Evolutionary conservation across 2,797 vertebrate genomes (phyloP).

Genomic region (Muscicapa striata): DNA sequence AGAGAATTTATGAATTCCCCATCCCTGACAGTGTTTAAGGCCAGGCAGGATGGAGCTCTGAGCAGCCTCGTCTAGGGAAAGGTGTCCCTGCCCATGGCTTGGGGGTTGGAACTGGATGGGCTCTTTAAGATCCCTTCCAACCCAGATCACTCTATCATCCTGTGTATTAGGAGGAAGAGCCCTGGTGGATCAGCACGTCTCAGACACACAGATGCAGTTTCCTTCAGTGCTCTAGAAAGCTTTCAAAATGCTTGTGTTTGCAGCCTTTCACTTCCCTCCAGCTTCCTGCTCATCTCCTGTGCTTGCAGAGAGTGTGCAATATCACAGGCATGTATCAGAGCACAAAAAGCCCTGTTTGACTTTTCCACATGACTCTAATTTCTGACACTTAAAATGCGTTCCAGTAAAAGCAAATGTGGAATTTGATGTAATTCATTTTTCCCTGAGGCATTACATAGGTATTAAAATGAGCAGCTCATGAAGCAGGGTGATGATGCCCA

Average conservation of each 20-base stretch:
- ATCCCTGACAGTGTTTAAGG: neutral
- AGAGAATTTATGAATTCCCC: neutral
- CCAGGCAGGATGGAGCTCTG: neutral
- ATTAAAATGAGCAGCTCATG: neutral
- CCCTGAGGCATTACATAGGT: neutral
- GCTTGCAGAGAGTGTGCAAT: neutral
- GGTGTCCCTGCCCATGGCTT: neutral
- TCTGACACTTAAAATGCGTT: neutral
- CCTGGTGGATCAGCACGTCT: neutral
- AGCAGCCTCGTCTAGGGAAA: neutral
- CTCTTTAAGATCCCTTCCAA: neutral
- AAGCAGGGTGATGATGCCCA: neutral
- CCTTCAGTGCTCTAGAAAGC: neutral
- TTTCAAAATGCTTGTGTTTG: neutral
- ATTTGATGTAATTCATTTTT: neutral
- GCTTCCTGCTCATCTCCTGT: neutral
- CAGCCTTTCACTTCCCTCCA: neutral
- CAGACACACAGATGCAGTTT: neutral
- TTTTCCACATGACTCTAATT: neutral
- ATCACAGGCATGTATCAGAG: neutral
- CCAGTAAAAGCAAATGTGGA: neutral
- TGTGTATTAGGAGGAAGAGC: neutral
- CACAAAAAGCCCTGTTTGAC: neutral
- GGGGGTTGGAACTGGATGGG: neutral
- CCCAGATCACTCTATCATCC: neutral